phyloP scores from a whole-genome alignment of 2,888 invertebrate species.

The Parascotia fuliginaria region DNA sequence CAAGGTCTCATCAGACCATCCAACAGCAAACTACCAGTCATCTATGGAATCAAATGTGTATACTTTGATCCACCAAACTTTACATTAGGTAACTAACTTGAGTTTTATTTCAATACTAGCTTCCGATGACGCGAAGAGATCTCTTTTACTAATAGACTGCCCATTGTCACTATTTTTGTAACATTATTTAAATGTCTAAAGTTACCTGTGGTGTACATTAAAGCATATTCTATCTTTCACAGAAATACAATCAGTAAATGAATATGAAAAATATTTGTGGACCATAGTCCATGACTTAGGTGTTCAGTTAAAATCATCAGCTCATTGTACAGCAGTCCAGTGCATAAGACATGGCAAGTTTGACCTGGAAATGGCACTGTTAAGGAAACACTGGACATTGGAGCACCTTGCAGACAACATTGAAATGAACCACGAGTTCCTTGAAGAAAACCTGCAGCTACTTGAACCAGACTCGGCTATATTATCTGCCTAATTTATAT shows the following conservation, averaged over 20 bases:
- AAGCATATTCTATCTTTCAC: slow-evolving; percentile 36
- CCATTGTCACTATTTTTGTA: too few relatives aligned
- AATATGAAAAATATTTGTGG: slow-evolving; percentile 91
- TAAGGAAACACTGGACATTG: slow-evolving; percentile 93
- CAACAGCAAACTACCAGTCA: slow-evolving; percentile 88
- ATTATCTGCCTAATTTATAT: slow-evolving; percentile 46
- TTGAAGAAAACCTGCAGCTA: slow-evolving; percentile 79
- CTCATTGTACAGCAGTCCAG: slow-evolving; percentile 92
- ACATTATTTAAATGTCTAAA: too few relatives aligned
- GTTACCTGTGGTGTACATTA: too few relatives aligned
- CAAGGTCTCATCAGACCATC: slow-evolving; percentile 93
- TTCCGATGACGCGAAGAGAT: too few relatives aligned
- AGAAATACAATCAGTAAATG: slow-evolving; percentile 96
- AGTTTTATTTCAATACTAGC: background rate
- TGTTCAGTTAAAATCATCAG: slow-evolving; percentile 90
- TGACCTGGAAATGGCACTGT: slow-evolving; percentile 89
- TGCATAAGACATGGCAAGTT: slow-evolving; percentile 95
- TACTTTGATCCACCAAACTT: slow-evolving; percentile 94
- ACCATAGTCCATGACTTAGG: slow-evolving; percentile 94
- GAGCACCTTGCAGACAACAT: slow-evolving; percentile 89
- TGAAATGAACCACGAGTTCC: slow-evolving; percentile 79
- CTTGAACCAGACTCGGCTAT: slow-evolving; percentile 69
- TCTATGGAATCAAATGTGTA: slow-evolving; percentile 95
- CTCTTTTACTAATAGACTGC: too few relatives aligned
- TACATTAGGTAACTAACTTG: slow-evolving; percentile 87